Percentiles rank a stretch among this genome's conserved stretches.
These are phyloP conservation scores for Mastomys natalensis DNA, from an alignment of 2,113 vertebrate genomes.

Conservation along the genomic window DNA sequence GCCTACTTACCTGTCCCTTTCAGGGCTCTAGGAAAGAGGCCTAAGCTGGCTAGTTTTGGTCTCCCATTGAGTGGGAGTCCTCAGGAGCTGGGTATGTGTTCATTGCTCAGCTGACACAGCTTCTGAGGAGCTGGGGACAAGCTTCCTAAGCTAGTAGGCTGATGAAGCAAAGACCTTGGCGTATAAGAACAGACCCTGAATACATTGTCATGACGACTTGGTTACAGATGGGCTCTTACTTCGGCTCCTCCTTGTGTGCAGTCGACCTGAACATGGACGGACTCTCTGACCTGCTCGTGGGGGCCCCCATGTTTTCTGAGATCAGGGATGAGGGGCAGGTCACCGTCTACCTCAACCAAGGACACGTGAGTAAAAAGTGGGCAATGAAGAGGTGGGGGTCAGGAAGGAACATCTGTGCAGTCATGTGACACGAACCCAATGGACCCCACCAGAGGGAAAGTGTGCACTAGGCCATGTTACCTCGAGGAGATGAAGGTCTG, in stretches of 20 bases:
- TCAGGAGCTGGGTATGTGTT: background rate
- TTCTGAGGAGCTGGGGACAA: background rate
- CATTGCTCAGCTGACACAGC: accelerated
- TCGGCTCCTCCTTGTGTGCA: constrained; percentile 99
- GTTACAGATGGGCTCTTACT: constrained; percentile 99
- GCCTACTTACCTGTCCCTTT: background rate
- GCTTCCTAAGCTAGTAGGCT: background rate
- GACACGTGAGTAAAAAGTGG: constrained; percentile 93
- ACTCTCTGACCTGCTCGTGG: constrained; percentile 97
- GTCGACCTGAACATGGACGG: constrained; percentile 98
- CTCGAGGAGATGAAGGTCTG: background rate
- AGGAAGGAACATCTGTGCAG: background rate
- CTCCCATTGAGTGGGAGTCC: accelerated
- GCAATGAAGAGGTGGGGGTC: accelerated
- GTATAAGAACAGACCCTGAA: constrained; percentile 88
- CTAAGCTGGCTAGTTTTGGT: background rate
- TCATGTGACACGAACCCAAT: background rate
- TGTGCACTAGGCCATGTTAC: accelerated
- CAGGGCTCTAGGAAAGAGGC: background rate
- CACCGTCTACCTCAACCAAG: constrained; percentile 96
- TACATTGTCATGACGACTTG: constrained; percentile 93
- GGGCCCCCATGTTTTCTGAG: constrained; percentile 97
- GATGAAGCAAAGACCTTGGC: constrained; percentile 38
- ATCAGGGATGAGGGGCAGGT: constrained; percentile 98
- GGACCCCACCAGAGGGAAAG: no score